Conservation (phyloP, 2,797 vertebrate species). For the Eleutherodactylus coqui region DNA sequence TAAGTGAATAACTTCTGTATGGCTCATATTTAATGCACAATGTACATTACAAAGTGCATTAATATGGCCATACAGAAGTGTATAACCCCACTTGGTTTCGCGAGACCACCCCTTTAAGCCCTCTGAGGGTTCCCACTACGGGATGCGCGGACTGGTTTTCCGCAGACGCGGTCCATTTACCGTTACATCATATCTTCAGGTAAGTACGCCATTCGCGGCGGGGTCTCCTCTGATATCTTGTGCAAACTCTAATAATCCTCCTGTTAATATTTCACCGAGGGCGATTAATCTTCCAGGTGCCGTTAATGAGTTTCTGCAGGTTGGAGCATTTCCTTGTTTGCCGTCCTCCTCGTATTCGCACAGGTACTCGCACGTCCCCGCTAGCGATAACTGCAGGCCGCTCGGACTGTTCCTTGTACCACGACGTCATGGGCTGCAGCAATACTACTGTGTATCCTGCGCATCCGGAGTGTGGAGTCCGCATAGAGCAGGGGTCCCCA, state of each 20-base stretch:
- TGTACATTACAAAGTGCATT: no score
- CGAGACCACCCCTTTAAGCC: no score
- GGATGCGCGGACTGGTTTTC: not conserved
- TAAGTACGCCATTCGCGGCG: not conserved
- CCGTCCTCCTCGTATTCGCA: not conserved
- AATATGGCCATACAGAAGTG: no score
- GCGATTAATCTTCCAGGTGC: not conserved
- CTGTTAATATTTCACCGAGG: not conserved
- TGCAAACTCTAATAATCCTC: conserved; percentile 8
- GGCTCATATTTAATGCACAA: no score
- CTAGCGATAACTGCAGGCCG: not conserved
- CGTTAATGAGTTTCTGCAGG: conserved; percentile 14
- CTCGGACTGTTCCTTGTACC: not conserved
- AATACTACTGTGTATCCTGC: not conserved
- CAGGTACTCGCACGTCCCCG: not conserved
- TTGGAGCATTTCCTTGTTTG: not conserved
- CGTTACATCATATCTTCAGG: not conserved
- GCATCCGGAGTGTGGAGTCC: not conserved
- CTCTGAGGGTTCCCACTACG: no score
- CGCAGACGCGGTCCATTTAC: no score
- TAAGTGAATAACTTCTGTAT: no score
- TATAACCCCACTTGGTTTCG: no score
- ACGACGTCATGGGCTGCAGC: not conserved
- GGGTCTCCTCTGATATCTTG: not conserved
- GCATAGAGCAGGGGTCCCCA: no score